Percentiles rank a stretch among this genome's conserved stretches.
Conservation (phyloP, 2,888 invertebrate genomes). For the Agapostemon virescens region DNA sequence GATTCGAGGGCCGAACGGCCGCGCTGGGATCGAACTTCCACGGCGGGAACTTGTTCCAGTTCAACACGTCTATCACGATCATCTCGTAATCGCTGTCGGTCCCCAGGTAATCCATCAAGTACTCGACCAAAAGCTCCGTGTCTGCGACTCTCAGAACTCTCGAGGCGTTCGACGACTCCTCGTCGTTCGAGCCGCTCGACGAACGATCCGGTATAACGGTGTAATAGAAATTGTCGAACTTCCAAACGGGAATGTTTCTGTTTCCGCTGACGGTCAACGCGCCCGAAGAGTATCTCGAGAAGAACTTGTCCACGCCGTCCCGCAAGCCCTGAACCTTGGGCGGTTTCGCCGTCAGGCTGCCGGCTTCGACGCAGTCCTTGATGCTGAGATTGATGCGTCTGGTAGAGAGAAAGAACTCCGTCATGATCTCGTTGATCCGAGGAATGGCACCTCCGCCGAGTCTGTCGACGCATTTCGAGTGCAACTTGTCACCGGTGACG, state of each 20-base stretch:
- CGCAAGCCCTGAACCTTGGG: constrained; percentile 67
- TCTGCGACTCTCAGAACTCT: constrained; percentile 66
- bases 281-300: constrained; percentile 67
- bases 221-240: constrained; percentile 66
- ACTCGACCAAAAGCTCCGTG: constrained; percentile 50
- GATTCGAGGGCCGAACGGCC: constrained; percentile 71
- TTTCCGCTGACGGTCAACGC: constrained; percentile 60
- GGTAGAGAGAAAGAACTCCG: constrained; percentile 74
- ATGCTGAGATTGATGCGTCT: constrained; percentile 72
- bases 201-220: constrained; percentile 69
- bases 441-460: constrained; percentile 61
- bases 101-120: constrained; percentile 59
- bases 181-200: constrained; percentile 6
- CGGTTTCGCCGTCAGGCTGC: constrained; percentile 64
- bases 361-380: constrained; percentile 75
- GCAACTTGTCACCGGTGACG: constrained; percentile 73
- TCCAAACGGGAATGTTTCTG: constrained; percentile 72
- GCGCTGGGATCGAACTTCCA: constrained; percentile 74
- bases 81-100: constrained; percentile 73
- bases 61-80: constrained; percentile 71
- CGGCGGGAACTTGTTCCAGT: constrained; percentile 71
- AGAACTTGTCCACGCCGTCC: constrained; percentile 70
- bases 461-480: constrained; percentile 69
- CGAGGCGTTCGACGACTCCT: constrained; percentile 34
- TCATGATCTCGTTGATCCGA: constrained; percentile 71